phyloP scores from a whole-genome alignment of 1,140 invertebrate species.

The Hycleus phaleratus region DNA sequence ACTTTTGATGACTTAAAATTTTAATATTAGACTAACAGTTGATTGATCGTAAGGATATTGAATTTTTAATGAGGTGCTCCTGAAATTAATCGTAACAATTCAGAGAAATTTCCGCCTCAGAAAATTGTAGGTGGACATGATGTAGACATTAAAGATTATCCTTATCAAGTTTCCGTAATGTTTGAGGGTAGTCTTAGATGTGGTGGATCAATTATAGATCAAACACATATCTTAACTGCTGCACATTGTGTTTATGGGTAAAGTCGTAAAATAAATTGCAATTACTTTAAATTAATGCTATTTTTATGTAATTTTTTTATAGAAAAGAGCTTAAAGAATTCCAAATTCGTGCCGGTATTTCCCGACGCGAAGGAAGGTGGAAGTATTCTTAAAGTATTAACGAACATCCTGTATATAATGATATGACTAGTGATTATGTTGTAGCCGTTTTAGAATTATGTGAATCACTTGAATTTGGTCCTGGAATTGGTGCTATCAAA shows the following conservation, averaged over 20 bases:
- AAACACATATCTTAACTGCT: constrained; percentile 8
- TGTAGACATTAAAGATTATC: constrained; percentile 43
- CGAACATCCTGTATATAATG: background rate
- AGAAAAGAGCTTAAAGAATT: background rate
- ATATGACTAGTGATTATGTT: constrained; percentile 10
- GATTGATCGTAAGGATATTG: too few species aligned
- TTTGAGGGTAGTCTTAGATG: constrained; percentile 2
- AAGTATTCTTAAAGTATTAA: background rate
- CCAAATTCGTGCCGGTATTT: background rate
- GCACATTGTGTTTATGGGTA: constrained; percentile 15
- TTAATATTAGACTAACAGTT: too few species aligned
- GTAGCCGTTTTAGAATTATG: constrained; percentile 1
- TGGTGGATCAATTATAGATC: constrained; percentile 8
- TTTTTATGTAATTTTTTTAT: background rate
- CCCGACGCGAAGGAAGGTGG: background rate
- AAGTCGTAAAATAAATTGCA: background rate
- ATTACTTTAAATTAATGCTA: too few species aligned
- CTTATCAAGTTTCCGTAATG: constrained; percentile 46
- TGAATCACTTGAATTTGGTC: background rate
- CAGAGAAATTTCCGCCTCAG: background rate
- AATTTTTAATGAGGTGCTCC: background rate
- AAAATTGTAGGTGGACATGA: constrained; percentile 45
- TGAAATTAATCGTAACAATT: background rate
- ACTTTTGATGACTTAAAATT: too few species aligned
- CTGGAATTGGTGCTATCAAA: background rate